These are phyloP conservation scores for Drosophila merina DNA, from an alignment of 2,888 invertebrate species.

Conservation along the genomic window DNA sequence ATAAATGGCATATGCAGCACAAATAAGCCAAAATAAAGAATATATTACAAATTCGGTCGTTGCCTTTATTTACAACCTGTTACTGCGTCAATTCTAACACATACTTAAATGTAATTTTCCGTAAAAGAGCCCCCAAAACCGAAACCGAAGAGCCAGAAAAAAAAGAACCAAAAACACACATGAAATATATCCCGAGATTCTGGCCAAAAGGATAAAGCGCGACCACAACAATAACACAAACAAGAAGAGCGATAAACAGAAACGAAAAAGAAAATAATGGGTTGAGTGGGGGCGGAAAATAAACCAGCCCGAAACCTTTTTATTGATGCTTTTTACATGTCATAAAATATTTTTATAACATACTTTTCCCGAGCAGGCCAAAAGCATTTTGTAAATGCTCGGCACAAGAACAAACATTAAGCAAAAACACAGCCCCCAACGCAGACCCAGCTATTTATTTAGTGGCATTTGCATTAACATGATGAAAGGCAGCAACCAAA, in stretches of 20 bases:
- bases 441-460: slow-evolving; percentile 19
- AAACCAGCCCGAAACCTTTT: slow-evolving; percentile 54
- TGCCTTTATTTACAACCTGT: slow-evolving; percentile 73
- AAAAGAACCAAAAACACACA: slow-evolving; percentile 15
- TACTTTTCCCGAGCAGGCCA: slow-evolving; percentile 52
- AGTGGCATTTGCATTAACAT: slow-evolving; percentile 51
- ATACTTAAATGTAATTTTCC: slow-evolving; percentile 76
- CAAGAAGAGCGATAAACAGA: slow-evolving; percentile 56
- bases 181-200: slow-evolving; percentile 55
- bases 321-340: slow-evolving; percentile 76
- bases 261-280: slow-evolving; percentile 31
- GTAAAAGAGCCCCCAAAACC: slow-evolving; percentile 50
- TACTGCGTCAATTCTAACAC: slow-evolving; percentile 75
- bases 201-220: slow-evolving; percentile 67
- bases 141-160: slow-evolving; percentile 15
- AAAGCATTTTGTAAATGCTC: slow-evolving; percentile 59
- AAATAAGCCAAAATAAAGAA: slow-evolving; percentile 49
- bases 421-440: slow-evolving; percentile 9
- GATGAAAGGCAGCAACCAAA: slow-evolving; percentile 58
- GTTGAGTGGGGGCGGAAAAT: slow-evolving; percentile 14
- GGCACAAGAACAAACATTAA: slow-evolving; percentile 42
- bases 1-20: slow-evolving; percentile 29
- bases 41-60: slow-evolving; percentile 47
- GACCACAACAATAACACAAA: slow-evolving; percentile 38
- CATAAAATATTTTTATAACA: slow-evolving; percentile 78